phyloP scores from a whole-genome alignment of 2,888 invertebrate species.

The Thymelicus lineola region DNA sequence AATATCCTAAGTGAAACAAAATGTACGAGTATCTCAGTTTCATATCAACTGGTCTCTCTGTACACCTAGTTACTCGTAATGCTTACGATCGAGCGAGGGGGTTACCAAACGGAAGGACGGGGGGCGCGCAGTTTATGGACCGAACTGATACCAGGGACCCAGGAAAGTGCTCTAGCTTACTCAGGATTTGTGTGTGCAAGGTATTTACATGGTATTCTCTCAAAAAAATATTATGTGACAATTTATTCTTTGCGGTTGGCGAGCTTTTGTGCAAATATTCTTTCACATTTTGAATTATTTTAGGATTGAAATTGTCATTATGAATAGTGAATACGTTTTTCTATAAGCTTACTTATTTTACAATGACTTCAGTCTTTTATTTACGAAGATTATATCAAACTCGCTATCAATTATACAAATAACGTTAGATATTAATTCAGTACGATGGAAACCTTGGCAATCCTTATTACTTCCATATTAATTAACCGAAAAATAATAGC shows the following conservation, averaged over 20 bases:
- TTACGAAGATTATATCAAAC: no score
- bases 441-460: no score
- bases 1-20: no score
- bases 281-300: constrained; percentile 10
- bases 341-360: not conserved
- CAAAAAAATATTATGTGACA: constrained; percentile 51
- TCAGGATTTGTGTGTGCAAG: constrained; percentile 76
- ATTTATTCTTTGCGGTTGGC: constrained; percentile 43
- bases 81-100: constrained; percentile 53
- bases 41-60: constrained; percentile 4
- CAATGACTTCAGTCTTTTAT: no score
- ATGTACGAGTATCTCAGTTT: not conserved
- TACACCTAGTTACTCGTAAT: constrained; percentile 12
- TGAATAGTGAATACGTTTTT: not conserved
- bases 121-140: constrained; percentile 75
- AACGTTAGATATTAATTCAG: no score
- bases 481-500: no score
- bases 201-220: constrained; percentile 73
- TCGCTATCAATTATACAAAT: no score
- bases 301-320: not conserved
- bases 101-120: constrained; percentile 45
- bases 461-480: no score
- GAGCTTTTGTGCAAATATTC: constrained; percentile 20
- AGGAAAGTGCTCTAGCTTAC: constrained; percentile 79
- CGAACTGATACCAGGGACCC: constrained; percentile 80